Evolutionary conservation across 2,888 invertebrate genomes (phyloP), one percentile per base, ranked within the genome.

Genomic region (Horisme vitalbata): DNA sequence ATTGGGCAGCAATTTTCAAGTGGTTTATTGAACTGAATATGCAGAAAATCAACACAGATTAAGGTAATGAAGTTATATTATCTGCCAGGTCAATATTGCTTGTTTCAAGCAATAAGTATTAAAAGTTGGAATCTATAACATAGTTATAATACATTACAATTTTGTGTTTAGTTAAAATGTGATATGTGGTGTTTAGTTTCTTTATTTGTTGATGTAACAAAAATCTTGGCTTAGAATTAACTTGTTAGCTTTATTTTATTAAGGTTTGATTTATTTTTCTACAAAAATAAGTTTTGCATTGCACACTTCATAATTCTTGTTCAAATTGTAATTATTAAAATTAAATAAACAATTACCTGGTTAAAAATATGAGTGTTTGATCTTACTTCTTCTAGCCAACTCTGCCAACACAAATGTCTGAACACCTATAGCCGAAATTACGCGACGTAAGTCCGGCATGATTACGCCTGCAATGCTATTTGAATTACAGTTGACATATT

Each of bases 151-250:
- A 15, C 15, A 46, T 47, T 41, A 68, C 69, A 69, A 76, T 79
- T 72, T 83, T 82, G 79, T 81, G 75, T 85, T 87, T 83, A 81
- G 79, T 82, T 83, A 73, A 81, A 82, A 83, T 87, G 86, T 88
- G 88, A 87, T 87, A 83, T 78, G 71, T 65, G 71, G 71, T 71
- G 77, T 77, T 79, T 75, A 74, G 58, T 63, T 75, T n/a, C n/a
- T n/a, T n/a, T 66, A 65, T 68, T 72, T 73, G 73, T 81, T 84
- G 75, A 73, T 71, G 62, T 72, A 74, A 72, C 65, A 64, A 68
- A 66, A 73, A 69, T 64, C 59, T 71, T 63, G 58, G 48, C 52
- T 50, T 58, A 53, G 47, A 51, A n/a, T 43, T 45, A 35, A 48
- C 35, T 54, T 45, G 51, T 56, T 57, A 50, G 52, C 23, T 28